Percentiles rank a stretch among this genome's conserved stretches.
phyloP scores from a whole-genome alignment of 2,888 invertebrate species.

The Cylloceria caligata region DNA sequence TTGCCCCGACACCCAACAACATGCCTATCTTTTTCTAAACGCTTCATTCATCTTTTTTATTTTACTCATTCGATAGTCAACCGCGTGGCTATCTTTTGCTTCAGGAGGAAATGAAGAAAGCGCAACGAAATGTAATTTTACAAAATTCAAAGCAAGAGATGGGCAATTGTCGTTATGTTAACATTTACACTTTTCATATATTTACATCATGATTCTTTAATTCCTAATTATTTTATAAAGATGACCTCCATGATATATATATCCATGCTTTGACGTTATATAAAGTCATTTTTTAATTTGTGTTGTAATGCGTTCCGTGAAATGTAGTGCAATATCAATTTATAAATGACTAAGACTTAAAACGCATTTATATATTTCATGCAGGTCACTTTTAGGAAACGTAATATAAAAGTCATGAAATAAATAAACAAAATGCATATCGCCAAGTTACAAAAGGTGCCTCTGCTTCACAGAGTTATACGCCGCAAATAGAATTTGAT shows the following conservation, averaged over 20 bases:
- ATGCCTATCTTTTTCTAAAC: constrained; percentile 62
- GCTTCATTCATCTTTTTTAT: background rate
- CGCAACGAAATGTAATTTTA: background rate
- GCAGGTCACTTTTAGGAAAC: background rate
- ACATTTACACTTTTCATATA: background rate
- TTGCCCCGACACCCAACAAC: constrained; percentile 64
- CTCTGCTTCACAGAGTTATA: background rate
- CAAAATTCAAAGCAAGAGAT: background rate
- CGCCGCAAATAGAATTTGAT: background rate
- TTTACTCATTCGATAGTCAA: background rate
- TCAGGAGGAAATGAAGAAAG: background rate
- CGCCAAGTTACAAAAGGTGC: background rate
- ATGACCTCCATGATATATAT: background rate
- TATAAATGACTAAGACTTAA: background rate
- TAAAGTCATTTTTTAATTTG: background rate
- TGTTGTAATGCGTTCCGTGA: background rate
- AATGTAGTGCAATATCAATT: background rate
- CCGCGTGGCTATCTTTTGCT: background rate
- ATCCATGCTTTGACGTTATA: background rate
- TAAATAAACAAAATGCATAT: background rate
- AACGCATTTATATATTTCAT: background rate
- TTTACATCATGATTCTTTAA: background rate
- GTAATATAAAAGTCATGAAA: background rate
- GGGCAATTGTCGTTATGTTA: background rate
- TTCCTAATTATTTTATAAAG: background rate